phyloP scores from a whole-genome alignment of 2,113 vertebrate genomes.

The Neodon shergylaensis region DNA sequence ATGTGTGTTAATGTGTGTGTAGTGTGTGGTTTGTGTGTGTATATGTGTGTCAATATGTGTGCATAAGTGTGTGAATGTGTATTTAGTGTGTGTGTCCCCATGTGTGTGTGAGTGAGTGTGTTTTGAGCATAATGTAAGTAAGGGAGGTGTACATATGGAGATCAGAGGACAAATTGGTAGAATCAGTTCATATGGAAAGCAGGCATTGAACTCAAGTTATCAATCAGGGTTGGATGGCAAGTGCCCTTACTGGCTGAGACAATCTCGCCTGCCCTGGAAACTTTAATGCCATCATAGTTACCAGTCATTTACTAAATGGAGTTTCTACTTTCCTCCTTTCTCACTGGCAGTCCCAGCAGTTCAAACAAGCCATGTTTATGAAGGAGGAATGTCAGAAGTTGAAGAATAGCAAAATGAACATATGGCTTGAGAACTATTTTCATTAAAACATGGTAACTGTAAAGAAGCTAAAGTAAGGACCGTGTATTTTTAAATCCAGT shows the following conservation, averaged over 20 bases:
- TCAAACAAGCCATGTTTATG: not conserved
- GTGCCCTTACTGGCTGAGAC: not conserved
- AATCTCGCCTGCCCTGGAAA: not conserved
- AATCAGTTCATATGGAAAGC: not conserved
- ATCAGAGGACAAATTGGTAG: not conserved
- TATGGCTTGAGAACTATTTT: not conserved
- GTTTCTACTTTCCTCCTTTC: not conserved
- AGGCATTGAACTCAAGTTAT: not conserved
- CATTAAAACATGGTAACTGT: not conserved
- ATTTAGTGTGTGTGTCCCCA: not conserved
- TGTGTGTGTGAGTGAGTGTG: not conserved
- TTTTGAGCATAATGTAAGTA: not conserved
- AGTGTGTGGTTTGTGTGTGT: not conserved
- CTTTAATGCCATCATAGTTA: not conserved
- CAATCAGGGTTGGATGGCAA: not conserved
- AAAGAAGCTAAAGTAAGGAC: not conserved
- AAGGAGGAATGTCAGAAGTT: not conserved
- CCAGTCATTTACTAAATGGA: not conserved
- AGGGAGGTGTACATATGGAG: no score
- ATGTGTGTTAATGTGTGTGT: not conserved
- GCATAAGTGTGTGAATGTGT: no score
- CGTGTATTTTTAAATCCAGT: conserved; percentile 13
- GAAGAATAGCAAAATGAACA: not conserved
- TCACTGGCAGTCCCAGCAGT: not conserved
- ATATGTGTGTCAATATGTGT: not conserved